Percentiles rank a stretch among this genome's conserved stretches.
Conservation (phyloP, 2,113 vertebrate species). For the Nothoprocta pentlandii region DNA sequence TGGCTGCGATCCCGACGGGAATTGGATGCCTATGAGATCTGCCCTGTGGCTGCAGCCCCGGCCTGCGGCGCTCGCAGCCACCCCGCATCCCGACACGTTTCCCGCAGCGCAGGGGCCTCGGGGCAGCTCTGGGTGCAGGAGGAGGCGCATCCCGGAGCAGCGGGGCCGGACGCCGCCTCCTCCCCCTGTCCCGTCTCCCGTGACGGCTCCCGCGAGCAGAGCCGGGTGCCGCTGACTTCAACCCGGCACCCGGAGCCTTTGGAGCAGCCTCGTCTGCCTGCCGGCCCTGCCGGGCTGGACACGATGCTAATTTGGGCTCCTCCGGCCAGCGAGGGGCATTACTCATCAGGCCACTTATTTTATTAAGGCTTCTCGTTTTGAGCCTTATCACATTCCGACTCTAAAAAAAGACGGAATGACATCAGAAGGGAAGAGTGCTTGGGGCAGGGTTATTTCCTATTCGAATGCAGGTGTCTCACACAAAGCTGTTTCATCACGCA, state of each 20-base stretch:
- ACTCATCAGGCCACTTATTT: constrained; percentile 51
- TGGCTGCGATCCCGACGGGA: neutral
- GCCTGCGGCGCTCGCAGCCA: too few species aligned
- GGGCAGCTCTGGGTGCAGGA: too few species aligned
- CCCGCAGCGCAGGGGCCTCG: too few species aligned
- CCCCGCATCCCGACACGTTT: too few species aligned
- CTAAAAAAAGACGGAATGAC: constrained; percentile 2
- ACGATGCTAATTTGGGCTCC: constrained; percentile 4
- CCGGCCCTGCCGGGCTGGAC: neutral
- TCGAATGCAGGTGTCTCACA: neutral
- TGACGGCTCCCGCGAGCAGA: accelerated
- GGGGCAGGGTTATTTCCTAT: neutral
- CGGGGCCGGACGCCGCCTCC: too few species aligned
- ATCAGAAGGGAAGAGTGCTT: neutral
- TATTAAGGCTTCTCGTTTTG: neutral
- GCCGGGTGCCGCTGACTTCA: neutral
- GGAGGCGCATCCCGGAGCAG: neutral
- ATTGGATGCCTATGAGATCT: neutral
- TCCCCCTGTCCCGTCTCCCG: neutral
- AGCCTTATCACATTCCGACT: neutral
- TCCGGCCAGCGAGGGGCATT: neutral
- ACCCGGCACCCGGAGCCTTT: neutral
- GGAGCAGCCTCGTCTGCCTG: neutral
- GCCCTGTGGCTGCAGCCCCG: neutral
- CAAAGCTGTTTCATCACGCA: neutral